Conservation (phyloP, 2,797 vertebrate species). For the Potorous gilbertii region DNA sequence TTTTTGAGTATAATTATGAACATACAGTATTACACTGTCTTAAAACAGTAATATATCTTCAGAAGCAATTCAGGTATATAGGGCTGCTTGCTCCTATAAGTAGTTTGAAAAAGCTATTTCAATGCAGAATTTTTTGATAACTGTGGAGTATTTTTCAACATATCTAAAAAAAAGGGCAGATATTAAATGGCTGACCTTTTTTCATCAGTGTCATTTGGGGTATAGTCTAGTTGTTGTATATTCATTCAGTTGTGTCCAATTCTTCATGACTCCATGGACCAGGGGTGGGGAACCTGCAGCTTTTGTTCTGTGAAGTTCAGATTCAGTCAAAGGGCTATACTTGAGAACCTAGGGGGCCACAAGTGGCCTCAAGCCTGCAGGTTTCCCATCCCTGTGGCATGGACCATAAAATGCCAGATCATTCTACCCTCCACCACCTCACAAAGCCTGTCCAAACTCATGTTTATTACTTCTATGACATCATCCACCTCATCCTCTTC, state of each 20-base stretch:
- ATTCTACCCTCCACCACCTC: too few relatives aligned
- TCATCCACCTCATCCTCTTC: neutral
- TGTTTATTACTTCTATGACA: neutral
- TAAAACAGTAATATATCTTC: neutral
- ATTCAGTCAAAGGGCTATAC: too few relatives aligned
- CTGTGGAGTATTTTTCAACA: neutral
- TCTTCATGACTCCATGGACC: neutral
- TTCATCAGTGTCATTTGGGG: neutral
- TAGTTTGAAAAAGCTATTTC: neutral
- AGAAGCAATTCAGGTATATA: neutral
- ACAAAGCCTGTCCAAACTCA: neutral
- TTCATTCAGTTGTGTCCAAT: neutral
- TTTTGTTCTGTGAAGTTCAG: too few relatives aligned
- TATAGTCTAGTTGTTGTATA: neutral
- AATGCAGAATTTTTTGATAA: neutral
- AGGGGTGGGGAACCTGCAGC: too few relatives aligned
- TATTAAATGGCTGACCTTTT: neutral
- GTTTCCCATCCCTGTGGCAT: too few relatives aligned
- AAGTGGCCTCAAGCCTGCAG: too few relatives aligned
- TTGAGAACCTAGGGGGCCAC: too few relatives aligned
- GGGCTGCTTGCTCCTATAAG: neutral
- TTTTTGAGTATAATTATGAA: neutral
- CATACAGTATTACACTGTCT: neutral
- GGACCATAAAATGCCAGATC: neutral
- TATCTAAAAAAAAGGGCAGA: neutral